Conservation (phyloP, 1,140 invertebrate genomes). For the Cryptotermes secundus region DNA sequence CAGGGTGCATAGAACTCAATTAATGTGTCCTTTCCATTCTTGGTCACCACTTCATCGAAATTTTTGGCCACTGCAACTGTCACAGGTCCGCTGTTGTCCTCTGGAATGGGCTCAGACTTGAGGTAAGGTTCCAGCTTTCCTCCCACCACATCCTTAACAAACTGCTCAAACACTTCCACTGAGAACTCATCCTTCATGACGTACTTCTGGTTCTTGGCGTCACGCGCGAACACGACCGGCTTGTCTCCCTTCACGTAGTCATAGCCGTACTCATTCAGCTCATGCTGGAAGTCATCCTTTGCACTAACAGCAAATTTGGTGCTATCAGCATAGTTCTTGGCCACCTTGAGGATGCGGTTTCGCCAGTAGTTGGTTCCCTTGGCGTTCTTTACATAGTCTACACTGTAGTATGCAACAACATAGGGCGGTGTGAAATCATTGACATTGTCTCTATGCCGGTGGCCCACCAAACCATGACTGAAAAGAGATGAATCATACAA, state of each 20-base stretch:
- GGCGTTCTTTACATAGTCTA: conserved; percentile 95
- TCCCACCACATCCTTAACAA: conserved; percentile 81
- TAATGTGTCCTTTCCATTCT: conserved; percentile 90
- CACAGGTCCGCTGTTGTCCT: conserved; percentile 79
- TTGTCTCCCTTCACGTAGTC: conserved; percentile 86
- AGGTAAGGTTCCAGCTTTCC: conserved; percentile 88
- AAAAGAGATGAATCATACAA: conserved; percentile 42
- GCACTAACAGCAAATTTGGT: conserved; percentile 88
- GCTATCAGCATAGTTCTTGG: conserved; percentile 76
- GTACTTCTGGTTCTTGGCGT: conserved; percentile 86
- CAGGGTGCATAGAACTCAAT: conserved; percentile 98
- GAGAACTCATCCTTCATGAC: conserved; percentile 88
- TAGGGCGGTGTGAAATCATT: conserved; percentile 87
- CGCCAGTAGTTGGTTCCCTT: conserved; percentile 99
- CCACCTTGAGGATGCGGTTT: conserved; percentile 94
- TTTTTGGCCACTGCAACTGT: conserved; percentile 95
- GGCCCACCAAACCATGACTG: conserved; percentile 89
- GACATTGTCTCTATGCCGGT: conserved; percentile 80
- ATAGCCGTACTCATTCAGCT: conserved; percentile 92
- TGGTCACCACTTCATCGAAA: conserved; percentile 92
- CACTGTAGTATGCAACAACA: conserved; percentile 89
- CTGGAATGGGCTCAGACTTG: conserved; percentile 94
- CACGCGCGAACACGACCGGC: conserved; percentile 81
- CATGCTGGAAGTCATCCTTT: conserved; percentile 90
- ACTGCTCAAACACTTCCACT: conserved; percentile 84